phyloP scores from a whole-genome alignment of 2,888 invertebrate species.

The Drosophila engyochracea region DNA sequence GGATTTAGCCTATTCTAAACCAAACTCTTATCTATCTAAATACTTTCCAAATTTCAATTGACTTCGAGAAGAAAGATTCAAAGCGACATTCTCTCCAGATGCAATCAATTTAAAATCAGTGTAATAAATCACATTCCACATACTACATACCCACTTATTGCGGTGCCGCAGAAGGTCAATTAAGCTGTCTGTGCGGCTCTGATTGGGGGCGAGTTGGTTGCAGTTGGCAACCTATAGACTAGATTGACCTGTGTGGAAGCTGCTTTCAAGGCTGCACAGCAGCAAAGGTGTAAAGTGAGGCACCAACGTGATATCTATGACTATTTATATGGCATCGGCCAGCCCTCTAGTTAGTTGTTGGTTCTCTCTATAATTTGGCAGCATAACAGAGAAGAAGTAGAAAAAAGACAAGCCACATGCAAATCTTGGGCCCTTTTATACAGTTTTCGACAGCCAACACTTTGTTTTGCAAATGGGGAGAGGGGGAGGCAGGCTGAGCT shows the following conservation, averaged over 20 bases:
- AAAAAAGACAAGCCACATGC: slow-evolving; percentile 39
- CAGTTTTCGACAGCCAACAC: slow-evolving; percentile 63
- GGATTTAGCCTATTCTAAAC: neutral
- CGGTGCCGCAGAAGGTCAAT: slow-evolving; percentile 36
- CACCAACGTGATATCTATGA: slow-evolving; percentile 51
- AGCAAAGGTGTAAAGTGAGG: slow-evolving; percentile 20
- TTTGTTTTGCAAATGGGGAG: neutral
- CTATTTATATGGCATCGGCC: slow-evolving; percentile 51
- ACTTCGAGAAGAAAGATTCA: neutral
- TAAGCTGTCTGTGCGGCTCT: slow-evolving; percentile 57
- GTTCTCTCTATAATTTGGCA: slow-evolving; percentile 47
- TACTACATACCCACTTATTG: slow-evolving; percentile 3
- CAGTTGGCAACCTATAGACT: neutral
- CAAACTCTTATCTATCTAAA: neutral
- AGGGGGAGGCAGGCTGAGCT: neutral
- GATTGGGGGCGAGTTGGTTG: slow-evolving; percentile 20
- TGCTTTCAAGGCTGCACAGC: slow-evolving; percentile 64
- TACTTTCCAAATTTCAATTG: neutral
- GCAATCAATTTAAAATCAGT: neutral
- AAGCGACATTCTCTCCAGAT: neutral
- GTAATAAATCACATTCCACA: slow-evolving; percentile 38
- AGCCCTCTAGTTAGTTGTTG: slow-evolving; percentile 25
- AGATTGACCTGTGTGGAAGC: slow-evolving; percentile 38
- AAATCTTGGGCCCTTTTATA: slow-evolving; percentile 56
- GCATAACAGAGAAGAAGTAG: slow-evolving; percentile 42